phyloP scores from a whole-genome alignment of 1,140 invertebrate species.

The Aphis craccivora region DNA sequence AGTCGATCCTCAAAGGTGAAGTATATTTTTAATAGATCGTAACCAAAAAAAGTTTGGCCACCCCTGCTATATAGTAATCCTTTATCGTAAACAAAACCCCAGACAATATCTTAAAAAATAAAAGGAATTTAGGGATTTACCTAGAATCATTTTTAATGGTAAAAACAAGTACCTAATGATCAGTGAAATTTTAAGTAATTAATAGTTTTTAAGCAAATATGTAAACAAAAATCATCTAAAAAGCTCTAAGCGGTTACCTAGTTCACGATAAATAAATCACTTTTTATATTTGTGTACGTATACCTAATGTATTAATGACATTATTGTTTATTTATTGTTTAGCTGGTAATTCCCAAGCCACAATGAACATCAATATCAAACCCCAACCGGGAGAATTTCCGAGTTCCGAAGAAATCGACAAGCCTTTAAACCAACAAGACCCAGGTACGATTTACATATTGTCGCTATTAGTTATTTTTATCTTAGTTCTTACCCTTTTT shows the following conservation, averaged over 20 bases:
- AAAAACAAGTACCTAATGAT: neutral
- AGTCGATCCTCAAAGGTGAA: too few species aligned
- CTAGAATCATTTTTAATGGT: neutral
- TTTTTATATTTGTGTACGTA: neutral
- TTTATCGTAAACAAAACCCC: neutral
- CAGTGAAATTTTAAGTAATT: neutral
- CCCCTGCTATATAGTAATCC: neutral
- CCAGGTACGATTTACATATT: constrained; percentile 61
- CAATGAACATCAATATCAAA: constrained; percentile 76
- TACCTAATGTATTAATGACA: neutral
- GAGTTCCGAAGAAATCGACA: constrained; percentile 77
- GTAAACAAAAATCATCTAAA: neutral
- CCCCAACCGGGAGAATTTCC: constrained; percentile 78
- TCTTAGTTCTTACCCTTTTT: neutral
- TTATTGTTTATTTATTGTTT: neutral
- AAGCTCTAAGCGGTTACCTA: neutral
- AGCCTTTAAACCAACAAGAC: constrained; percentile 63
- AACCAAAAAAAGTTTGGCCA: too few species aligned
- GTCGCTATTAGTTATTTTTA: neutral
- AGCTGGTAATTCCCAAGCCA: constrained; percentile 73
- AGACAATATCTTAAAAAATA: neutral
- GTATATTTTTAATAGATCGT: too few species aligned
- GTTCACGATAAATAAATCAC: neutral
- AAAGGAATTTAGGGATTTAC: neutral
- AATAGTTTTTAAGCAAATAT: neutral